Conservation (phyloP, 2,888 invertebrate species). For the Subacronicta megacephala region DNA sequence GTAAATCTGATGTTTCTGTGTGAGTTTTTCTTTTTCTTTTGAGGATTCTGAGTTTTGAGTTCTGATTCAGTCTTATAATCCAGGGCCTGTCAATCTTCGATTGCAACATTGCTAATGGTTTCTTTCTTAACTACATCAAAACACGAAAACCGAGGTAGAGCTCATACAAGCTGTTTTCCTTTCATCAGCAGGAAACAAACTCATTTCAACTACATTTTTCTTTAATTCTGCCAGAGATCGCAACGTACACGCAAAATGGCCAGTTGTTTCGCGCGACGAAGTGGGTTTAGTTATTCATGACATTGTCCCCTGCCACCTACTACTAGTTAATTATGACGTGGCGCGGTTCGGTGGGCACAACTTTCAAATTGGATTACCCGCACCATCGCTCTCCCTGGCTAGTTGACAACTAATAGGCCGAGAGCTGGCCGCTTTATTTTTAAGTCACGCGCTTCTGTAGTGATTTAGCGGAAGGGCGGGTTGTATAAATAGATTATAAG, state of each 20-base stretch:
- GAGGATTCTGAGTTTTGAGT: too few relatives aligned
- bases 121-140: too few relatives aligned
- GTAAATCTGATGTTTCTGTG: too few relatives aligned
- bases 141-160: too few relatives aligned
- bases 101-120: too few relatives aligned
- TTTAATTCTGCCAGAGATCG: constrained; percentile 36
- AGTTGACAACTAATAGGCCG: constrained; percentile 59
- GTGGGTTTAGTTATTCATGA: constrained; percentile 78
- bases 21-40: too few relatives aligned
- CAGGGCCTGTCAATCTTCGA: too few relatives aligned
- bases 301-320: constrained; percentile 66
- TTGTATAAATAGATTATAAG: background rate
- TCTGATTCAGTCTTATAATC: too few relatives aligned
- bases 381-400: constrained; percentile 65
- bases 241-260: constrained; percentile 28
- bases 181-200: constrained; percentile 26
- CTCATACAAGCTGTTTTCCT: constrained; percentile 17
- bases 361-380: constrained; percentile 82
- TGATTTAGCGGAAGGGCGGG: constrained; percentile 12
- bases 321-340: constrained; percentile 80
- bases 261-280: constrained; percentile 52
- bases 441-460: constrained; percentile 34
- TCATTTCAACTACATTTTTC: constrained; percentile 36
- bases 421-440: constrained; percentile 40
- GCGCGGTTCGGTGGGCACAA: constrained; percentile 66